Evolutionary conservation across 2,113 vertebrate genomes (phyloP).

Genomic region (Gopherus flavomarginatus): DNA sequence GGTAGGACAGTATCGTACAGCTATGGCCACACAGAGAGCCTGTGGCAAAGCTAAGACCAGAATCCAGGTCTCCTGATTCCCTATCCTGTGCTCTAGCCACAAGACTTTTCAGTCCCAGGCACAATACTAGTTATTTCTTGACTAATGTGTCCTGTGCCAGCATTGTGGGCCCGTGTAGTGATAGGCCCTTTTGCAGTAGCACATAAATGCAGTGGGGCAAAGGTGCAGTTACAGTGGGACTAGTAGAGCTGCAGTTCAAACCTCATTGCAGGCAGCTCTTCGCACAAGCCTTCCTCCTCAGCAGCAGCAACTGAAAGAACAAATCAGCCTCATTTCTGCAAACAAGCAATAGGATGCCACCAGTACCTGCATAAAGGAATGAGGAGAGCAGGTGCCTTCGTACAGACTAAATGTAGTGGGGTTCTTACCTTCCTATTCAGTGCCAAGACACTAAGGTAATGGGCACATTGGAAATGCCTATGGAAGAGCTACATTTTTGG

Average conservation of each 20-base stretch:
- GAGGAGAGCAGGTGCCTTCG: not conserved
- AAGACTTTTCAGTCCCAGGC: not conserved
- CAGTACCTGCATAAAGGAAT: not conserved
- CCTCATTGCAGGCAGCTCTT: not conserved
- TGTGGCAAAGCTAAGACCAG: not conserved
- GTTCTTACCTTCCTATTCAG: not conserved
- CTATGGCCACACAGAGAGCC: constrained; percentile 39
- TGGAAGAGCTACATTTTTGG: not conserved
- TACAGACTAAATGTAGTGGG: not conserved
- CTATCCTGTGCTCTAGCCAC: not conserved
- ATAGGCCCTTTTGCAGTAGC: not conserved
- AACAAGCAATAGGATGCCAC: not conserved
- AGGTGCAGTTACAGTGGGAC: not conserved
- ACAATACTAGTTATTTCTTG: not conserved
- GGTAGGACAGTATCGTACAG: constrained; percentile 16
- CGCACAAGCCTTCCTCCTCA: not conserved
- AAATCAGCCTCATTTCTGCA: not conserved
- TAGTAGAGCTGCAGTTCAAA: not conserved
- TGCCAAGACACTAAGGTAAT: not conserved
- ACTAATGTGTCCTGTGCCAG: not conserved
- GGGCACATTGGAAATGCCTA: not conserved
- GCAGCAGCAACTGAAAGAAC: not conserved
- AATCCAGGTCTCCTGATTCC: not conserved
- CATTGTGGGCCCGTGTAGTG: not conserved
- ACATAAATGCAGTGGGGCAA: not conserved